Base-by-base conservation (phyloP, 2,113 vertebrate species). In the Cranoglanis bouderius region DNA sequence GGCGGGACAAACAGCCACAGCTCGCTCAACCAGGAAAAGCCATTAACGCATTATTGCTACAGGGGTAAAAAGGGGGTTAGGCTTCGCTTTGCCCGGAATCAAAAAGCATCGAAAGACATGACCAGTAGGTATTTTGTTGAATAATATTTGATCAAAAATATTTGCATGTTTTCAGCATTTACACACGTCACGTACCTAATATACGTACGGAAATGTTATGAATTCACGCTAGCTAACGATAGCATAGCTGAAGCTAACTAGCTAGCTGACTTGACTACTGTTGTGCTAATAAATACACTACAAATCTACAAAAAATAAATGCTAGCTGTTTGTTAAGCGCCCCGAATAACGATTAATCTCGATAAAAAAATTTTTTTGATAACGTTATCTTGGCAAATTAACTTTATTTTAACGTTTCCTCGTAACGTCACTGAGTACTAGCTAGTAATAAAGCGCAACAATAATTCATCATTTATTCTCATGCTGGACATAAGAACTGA, bases 81-180 rank as follows among this genome's bases (percentile, higher is more conserved):
- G 35, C 81, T 40, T 40, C 51, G 35, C 81, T 83, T 83, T 61
- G 55, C 2, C 35, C 38, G 55, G 35, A 61, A 0, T 80, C 4
- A 38, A 40, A 80, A 82, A 59, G 3, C 55, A 40, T 21, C 81
- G 5, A 49, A 57, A 83, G 81, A 43, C 81, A 83, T 83, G 81
- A 83, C 81, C 35, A 59, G 81, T 83, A 43, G 24, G 81, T 83
- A 61, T 61, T 83, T 16, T 57, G 35, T 26, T 13, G 10, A 8
- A 29, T 24, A 29, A 6, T 61, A 35, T 61, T 61, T 35, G 0
- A 61, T 82, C 0, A 29, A 14, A 82, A 80, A 78, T 51, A 51
- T 38, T 61, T 29, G 0, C 14, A 82, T 24, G 38, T 53, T 38
- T 53, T 19, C 1, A n/a, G 14, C 38, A 29, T 29, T 83, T 40